These are phyloP conservation scores for Taurulus bubalis DNA, from an alignment of 2,113 vertebrate species.

Conservation along the genomic window DNA sequence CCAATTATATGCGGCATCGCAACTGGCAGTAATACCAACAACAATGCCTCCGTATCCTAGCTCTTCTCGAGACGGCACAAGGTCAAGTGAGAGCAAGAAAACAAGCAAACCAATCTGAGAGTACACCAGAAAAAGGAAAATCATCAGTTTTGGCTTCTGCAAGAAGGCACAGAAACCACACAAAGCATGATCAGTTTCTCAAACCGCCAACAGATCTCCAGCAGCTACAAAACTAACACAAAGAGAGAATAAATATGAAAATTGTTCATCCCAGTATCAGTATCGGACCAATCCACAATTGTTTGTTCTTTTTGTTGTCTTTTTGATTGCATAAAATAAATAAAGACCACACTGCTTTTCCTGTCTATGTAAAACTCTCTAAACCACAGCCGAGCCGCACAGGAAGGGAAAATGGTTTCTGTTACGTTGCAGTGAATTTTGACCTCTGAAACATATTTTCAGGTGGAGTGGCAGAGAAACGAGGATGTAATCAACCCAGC, in stretches of 20 bases:
- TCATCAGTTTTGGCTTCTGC: constrained; percentile 50
- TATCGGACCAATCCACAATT: constrained; percentile 3
- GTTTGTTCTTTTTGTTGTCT: not conserved
- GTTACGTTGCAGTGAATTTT: constrained; percentile 36
- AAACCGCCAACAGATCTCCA: constrained; percentile 32
- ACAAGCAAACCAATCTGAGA: constrained; percentile 65
- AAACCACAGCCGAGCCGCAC: constrained; percentile 20
- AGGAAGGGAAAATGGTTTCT: not conserved
- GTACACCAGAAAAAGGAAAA: constrained; percentile 50
- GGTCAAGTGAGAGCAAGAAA: constrained; percentile 77
- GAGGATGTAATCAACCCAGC: constrained; percentile 93
- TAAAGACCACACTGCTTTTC: not conserved
- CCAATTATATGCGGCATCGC: constrained; percentile 71
- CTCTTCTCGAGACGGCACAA: constrained; percentile 52
- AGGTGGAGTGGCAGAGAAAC: constrained; percentile 98
- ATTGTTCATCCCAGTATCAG: constrained; percentile 19
- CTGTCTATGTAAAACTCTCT: not conserved
- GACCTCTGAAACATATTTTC: constrained; percentile 53
- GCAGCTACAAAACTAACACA: constrained; percentile 19
- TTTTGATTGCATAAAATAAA: constrained; percentile 28
- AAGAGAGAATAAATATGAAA: constrained; percentile 33
- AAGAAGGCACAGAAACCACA: constrained; percentile 46
- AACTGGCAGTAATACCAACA: constrained; percentile 65
- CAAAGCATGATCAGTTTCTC: constrained; percentile 29
- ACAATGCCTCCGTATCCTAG: constrained; percentile 54